phyloP scores from a whole-genome alignment of 2,113 vertebrate genomes.

The Pionites leucogaster region DNA sequence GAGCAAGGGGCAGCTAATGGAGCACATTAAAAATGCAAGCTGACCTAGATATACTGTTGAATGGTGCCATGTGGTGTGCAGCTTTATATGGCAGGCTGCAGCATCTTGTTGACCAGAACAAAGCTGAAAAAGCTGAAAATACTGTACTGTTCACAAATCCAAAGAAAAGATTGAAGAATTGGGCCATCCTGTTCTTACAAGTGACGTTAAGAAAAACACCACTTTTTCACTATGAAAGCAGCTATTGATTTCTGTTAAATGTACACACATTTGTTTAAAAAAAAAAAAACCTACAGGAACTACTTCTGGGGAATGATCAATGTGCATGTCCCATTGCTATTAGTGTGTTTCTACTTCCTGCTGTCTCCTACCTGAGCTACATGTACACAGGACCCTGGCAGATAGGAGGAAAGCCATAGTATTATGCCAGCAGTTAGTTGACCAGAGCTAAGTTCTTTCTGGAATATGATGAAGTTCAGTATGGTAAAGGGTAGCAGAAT shows the following conservation, averaged over 20 bases:
- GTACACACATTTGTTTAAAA: neutral
- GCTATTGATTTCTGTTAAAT: neutral
- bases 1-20: conserved; percentile 24
- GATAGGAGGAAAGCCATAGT: neutral
- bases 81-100: conserved; percentile 21
- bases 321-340: neutral
- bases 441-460: neutral
- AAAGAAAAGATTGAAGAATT: neutral
- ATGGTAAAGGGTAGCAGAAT: neutral
- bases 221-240: neutral
- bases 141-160: neutral
- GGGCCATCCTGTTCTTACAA: neutral
- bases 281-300: neutral
- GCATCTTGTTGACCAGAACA: neutral
- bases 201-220: neutral
- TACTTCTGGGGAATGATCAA: neutral
- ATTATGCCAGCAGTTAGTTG: neutral
- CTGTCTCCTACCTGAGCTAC: neutral
- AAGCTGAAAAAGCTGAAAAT: neutral
- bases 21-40: conserved; percentile 58
- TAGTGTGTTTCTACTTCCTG: neutral
- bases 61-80: conserved; percentile 36
- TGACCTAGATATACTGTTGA: conserved; percentile 46
- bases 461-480: neutral
- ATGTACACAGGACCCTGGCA: neutral